Conservation (phyloP, 2,113 vertebrate species). For the Dendrocopos noguchii region DNA sequence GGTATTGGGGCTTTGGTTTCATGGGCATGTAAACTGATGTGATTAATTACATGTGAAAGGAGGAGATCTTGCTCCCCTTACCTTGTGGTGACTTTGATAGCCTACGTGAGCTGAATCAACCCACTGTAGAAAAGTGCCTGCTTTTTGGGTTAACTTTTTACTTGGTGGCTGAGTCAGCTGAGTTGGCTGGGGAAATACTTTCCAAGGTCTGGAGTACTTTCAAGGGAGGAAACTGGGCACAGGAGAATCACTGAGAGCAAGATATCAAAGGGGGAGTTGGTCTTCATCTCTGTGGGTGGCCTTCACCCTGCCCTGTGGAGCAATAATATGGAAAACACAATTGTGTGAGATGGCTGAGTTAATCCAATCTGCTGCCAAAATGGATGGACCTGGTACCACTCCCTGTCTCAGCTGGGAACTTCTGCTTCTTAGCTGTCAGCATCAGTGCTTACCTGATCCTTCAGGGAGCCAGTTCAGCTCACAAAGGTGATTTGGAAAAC, state of each 20-base stretch:
- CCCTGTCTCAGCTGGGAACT: not conserved
- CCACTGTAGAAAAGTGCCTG: not conserved
- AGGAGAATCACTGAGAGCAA: not conserved
- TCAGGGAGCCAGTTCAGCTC: not conserved
- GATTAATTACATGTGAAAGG: not conserved
- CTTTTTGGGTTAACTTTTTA: not conserved
- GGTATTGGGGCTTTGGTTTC: not conserved
- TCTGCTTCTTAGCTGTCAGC: not conserved
- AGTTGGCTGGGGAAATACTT: not conserved
- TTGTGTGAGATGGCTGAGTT: not conserved
- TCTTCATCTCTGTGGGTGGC: not conserved
- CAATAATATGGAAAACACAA: not conserved
- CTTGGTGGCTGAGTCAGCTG: not conserved
- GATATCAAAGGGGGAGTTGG: not conserved
- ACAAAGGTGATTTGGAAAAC: not conserved
- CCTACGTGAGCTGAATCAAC: not conserved
- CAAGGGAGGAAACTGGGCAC: not conserved
- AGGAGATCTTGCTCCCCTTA: not conserved
- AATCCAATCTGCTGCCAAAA: not conserved
- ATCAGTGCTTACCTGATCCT: not conserved
- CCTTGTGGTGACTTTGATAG: not conserved
- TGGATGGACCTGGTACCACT: not conserved
- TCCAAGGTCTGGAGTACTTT: not conserved
- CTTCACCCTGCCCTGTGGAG: not conserved
- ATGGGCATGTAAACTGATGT: not conserved